Percentiles rank a stretch among this genome's conserved stretches.
Evolutionary conservation across 1,140 invertebrate genomes (phyloP).

Genomic region (Drosophila ironensis): DNA sequence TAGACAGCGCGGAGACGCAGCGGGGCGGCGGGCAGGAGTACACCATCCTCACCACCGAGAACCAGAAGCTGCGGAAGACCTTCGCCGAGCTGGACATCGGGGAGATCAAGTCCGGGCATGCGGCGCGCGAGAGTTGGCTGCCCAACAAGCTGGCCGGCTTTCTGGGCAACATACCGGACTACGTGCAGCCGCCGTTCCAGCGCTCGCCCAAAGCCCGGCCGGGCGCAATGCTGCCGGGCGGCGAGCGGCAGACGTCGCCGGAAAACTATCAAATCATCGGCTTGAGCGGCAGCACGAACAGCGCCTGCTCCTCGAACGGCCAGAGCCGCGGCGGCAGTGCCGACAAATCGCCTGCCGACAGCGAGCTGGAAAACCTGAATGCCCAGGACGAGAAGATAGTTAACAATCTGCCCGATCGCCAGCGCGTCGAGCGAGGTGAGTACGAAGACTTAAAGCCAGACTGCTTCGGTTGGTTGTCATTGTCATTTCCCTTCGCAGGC

Average conservation of each 20-base stretch:
- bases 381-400: conserved; percentile 74
- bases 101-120: conserved; percentile 68
- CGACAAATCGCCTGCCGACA: conserved; percentile 72
- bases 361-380: conserved; percentile 73
- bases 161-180: conserved; percentile 70
- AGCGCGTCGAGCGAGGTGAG: conserved; percentile 56
- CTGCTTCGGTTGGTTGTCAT: no score
- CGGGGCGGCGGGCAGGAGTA: conserved; percentile 61
- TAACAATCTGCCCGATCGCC: conserved; percentile 67
- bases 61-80: conserved; percentile 89
- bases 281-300: conserved; percentile 62
- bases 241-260: conserved; percentile 54
- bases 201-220: conserved; percentile 87
- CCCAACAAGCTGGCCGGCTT: conserved; percentile 72
- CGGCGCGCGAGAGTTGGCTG: conserved; percentile 67
- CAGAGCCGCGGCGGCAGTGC: conserved; percentile 65
- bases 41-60: conserved; percentile 73
- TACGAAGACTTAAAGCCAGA: no score
- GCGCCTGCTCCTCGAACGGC: conserved; percentile 60
- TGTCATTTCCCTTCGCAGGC: conserved; percentile 42
- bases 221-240: conserved; percentile 70
- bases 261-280: conserved; percentile 74
- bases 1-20: conserved; percentile 45
- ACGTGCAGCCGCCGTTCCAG: conserved; percentile 84
- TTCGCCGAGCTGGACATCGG: conserved; percentile 91